Evolutionary conservation across 1,140 invertebrate species (phyloP).

Genomic region (Cardiocondyla obscurior): DNA sequence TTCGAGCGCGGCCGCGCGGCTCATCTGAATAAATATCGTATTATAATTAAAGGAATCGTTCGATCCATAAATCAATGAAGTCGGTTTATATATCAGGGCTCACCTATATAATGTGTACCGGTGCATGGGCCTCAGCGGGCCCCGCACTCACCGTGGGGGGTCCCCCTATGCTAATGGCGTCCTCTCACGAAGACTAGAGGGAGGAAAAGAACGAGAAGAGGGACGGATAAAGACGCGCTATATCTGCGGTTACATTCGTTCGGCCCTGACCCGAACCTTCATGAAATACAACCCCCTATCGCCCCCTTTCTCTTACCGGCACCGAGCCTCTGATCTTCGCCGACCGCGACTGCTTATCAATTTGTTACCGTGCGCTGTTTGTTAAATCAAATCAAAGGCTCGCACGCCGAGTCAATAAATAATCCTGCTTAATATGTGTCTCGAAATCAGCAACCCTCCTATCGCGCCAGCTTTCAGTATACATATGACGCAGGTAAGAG

Average conservation of each 20-base stretch:
- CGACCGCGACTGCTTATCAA: conserved; percentile 82
- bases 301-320: conserved; percentile 37
- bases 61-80: conserved; percentile 82
- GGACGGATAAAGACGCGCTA: conserved; percentile 39
- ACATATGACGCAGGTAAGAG: not conserved
- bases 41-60: conserved; percentile 84
- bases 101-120: conserved; percentile 76
- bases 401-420: conserved; percentile 76
- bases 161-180: conserved; percentile 83
- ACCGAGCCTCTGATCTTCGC: conserved; percentile 78
- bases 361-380: conserved; percentile 82
- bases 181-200: conserved; percentile 78
- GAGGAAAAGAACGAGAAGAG: conserved; percentile 44
- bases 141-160: conserved; percentile 78
- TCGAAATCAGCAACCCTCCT: conserved; percentile 45
- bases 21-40: conserved; percentile 84
- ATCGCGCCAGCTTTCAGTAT: conserved; percentile 17
- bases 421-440: conserved; percentile 81
- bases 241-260: conserved; percentile 52
- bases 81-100: conserved; percentile 82
- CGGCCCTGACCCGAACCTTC: conserved; percentile 71
- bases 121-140: conserved; percentile 66
- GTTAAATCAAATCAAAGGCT: conserved; percentile 79
- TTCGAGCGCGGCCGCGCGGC: conserved; percentile 71
- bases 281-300: conserved; percentile 49